Evolutionary conservation across 2,888 invertebrate species (phyloP).

Genomic region (Abscondita cerata): DNA sequence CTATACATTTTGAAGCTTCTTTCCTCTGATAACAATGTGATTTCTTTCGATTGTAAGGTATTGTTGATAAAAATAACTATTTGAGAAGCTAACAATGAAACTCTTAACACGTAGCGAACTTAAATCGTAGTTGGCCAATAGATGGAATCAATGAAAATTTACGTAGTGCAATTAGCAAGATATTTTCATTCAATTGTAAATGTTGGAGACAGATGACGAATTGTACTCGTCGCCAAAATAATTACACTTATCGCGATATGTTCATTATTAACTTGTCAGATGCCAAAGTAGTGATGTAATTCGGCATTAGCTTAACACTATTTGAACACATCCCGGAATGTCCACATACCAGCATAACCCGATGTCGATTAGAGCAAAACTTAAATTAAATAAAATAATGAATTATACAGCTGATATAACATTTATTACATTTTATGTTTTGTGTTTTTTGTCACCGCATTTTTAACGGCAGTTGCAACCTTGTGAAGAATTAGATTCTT

Average conservation of each 20-base stretch:
- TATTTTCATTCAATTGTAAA: too few relatives aligned
- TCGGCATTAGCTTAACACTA: neutral
- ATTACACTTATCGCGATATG: neutral
- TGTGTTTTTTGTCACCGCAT: conserved; percentile 9
- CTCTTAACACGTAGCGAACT: too few relatives aligned
- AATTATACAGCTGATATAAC: neutral
- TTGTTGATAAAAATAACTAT: too few relatives aligned
- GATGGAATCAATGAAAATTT: too few relatives aligned
- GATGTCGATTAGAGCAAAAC: too few relatives aligned
- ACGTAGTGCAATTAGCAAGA: too few relatives aligned
- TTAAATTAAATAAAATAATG: neutral
- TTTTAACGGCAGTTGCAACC: conserved; percentile 10
- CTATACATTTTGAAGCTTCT: too few relatives aligned
- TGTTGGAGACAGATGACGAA: conserved; percentile 8
- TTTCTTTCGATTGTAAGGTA: too few relatives aligned
- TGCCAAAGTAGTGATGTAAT: neutral
- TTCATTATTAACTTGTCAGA: neutral
- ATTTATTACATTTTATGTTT: conserved; percentile 14
- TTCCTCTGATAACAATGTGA: too few relatives aligned
- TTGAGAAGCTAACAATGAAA: too few relatives aligned
- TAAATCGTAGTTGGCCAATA: too few relatives aligned
- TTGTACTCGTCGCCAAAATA: neutral
- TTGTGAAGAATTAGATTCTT: conserved; percentile 12
- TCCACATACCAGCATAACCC: neutral
- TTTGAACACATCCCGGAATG: conserved; percentile 1